Base-by-base conservation (phyloP, 2,113 vertebrate species). In the Centrocercus urophasianus region DNA sequence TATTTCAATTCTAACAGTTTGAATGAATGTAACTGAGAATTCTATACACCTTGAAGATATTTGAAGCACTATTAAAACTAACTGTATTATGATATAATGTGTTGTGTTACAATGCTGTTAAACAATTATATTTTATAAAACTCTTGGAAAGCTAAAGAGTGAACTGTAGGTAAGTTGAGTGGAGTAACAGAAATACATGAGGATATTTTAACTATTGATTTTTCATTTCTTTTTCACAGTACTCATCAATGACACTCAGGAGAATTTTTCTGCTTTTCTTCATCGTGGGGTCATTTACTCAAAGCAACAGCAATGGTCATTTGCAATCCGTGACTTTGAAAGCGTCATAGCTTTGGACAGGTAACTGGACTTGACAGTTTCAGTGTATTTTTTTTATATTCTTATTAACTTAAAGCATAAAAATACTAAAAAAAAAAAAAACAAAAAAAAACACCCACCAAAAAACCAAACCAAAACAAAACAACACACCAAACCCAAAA, bases 271-370 rank as follows among this genome's bases (percentile, higher is more conserved):
- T 56, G 97, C 97, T 77, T 98, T 98, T 86, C 97, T 98, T 83
- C 97, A 98, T 71, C 97, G 98, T 43, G 98, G 98, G 24, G 95
- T 98, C 73, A 42, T 98, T 32, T 98, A 98, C 73, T 40, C 96
- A 65, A 86, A 98, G 32, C 88, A 96, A 48, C 91, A 69, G 42
- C 76, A 93, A 48, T 98, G 97, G 98, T 45, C 64, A 20, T 74
- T 97, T 88, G 98, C 98, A 67, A 73, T 98, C 75, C 96, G 86
- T 93, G 98, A 98, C 88, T 98, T 98, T 97, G 96, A 98, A 97
- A 92, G 83, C 47, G 97, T 98, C 48, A 95, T 98, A 74, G 91
- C 95, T 90, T 95, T 98, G 30, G 97, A 98, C 97, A 98, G 98
- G 98, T 98, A 96, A 27, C 82, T 73, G 16, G 18, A 38, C 59